phyloP scores from a whole-genome alignment of 2,888 invertebrate genomes.

The Diarsia mendica region DNA sequence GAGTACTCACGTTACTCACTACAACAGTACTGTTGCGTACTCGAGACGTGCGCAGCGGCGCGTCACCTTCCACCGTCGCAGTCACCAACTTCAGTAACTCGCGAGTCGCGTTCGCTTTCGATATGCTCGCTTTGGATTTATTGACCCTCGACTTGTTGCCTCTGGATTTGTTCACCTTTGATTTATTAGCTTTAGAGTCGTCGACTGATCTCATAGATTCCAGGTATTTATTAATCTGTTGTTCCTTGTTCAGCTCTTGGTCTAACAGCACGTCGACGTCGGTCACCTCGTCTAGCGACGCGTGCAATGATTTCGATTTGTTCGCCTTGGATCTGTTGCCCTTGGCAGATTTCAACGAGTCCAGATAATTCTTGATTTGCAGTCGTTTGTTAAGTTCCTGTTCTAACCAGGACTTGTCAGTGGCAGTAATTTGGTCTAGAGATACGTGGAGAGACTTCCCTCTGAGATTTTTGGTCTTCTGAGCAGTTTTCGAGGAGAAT shows the following conservation, averaged over 20 bases:
- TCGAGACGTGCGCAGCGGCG: slow-evolving; percentile 68
- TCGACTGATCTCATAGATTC: slow-evolving; percentile 57
- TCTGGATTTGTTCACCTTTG: slow-evolving; percentile 22
- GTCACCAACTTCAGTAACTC: slow-evolving; percentile 77
- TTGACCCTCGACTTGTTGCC: slow-evolving; percentile 29
- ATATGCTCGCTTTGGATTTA: slow-evolving; percentile 40
- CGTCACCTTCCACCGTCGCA: slow-evolving; percentile 74
- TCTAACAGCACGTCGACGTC: slow-evolving; percentile 78
- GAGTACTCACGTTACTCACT: not conserved
- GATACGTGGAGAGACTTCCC: slow-evolving; percentile 74
- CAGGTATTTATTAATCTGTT: slow-evolving; percentile 55
- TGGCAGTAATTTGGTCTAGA: slow-evolving; percentile 68
- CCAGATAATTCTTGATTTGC: slow-evolving; percentile 53
- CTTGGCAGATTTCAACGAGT: slow-evolving; percentile 55
- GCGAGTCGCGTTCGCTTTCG: slow-evolving; percentile 56
- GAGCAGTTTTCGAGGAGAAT: slow-evolving; percentile 63
- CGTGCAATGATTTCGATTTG: slow-evolving; percentile 71
- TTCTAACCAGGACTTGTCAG: slow-evolving; percentile 79
- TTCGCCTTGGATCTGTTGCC: slow-evolving; percentile 26
- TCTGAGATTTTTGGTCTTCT: slow-evolving; percentile 62
- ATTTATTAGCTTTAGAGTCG: slow-evolving; percentile 60
- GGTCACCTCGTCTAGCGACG: slow-evolving; percentile 70
- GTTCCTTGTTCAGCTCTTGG: slow-evolving; percentile 71
- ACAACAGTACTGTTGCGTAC: slow-evolving; percentile 64
- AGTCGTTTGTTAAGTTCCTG: slow-evolving; percentile 72